Percentiles rank a stretch among this genome's conserved stretches.
phyloP scores from a whole-genome alignment of 2,113 vertebrate genomes.

The Pyxicephalus adspersus region DNA sequence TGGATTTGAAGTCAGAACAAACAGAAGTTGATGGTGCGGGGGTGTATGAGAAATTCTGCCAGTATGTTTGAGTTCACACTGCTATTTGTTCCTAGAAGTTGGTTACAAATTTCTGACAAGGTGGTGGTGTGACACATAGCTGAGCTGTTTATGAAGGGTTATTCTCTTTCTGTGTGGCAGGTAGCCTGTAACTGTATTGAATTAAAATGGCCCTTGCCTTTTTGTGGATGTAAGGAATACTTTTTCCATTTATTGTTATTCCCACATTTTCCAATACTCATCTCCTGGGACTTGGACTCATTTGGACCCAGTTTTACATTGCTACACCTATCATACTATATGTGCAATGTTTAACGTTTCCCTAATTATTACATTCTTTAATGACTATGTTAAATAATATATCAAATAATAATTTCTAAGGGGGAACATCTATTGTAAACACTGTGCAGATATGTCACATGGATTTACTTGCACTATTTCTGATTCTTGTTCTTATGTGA shows the following conservation, averaged over 20 bases:
- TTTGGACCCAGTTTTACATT: neutral
- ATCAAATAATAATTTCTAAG: too few relatives aligned
- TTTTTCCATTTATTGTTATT: neutral
- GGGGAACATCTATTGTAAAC: too few relatives aligned
- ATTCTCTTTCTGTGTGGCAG: neutral
- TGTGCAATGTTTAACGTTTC: neutral
- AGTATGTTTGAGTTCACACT: neutral
- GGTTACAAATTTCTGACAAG: conserved; percentile 23
- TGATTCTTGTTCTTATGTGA: too few relatives aligned
- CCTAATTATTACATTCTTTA: too few relatives aligned
- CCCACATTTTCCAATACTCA: neutral
- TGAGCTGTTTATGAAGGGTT: neutral
- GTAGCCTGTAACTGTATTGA: neutral
- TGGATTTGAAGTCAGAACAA: conserved; percentile 45
- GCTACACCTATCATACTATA: neutral
- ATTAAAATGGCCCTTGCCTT: neutral
- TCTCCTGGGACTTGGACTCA: neutral
- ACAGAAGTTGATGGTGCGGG: conserved; percentile 27
- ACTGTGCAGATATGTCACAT: too few relatives aligned
- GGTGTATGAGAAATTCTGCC: conserved; percentile 23
- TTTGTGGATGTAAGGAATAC: conserved; percentile 3
- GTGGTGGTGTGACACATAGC: neutral
- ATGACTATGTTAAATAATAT: too few relatives aligned
- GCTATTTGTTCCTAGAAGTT: conserved; percentile 36
- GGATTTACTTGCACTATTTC: too few relatives aligned